Base-by-base conservation (phyloP, 2,888 invertebrate species). In the Cerceris ruficornis region DNA sequence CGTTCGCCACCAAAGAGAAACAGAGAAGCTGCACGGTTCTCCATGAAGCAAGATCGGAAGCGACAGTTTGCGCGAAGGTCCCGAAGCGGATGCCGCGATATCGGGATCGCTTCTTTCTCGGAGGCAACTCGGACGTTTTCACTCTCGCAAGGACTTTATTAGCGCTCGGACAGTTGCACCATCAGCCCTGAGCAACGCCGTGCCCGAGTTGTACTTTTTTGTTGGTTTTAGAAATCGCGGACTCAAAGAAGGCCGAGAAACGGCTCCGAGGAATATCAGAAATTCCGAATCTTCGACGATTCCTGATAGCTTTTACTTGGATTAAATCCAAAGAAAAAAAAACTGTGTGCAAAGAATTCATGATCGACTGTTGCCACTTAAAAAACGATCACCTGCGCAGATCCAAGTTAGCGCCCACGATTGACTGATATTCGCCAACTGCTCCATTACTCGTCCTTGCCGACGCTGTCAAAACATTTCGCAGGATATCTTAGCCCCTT, bases 221-320 rank as follows among this genome's bases (percentile, higher is more conserved):
- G 88, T 84, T 80, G 65, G 76, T 82, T 89, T 91, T 90, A 90
- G 91, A 92, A 91, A 91, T 91, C 91, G 86, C 28, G 2, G 85
- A 87, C 85, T 69, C 90, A 90, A 91, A 90, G 91, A 89, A 91
- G 86, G 77, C 79, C 78, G 77, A 81, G 71, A 71, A 66, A 80
- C 71, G 46, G 52, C 28, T 28, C 4, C 28, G 28, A 28, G 28
- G 28, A 28, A 28, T 28, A 28, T 28, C 28, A 28, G 28, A 28
- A 28, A 28, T 28, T 28, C 4, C 28, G 28, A 28, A 28, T 28
- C 4, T 28, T 2, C 4, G 28, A 28, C 28, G 28, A 28, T 28
- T 28, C 28, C 28, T 28, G 28, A 2, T 28, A 28, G 2, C 2
- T 28, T 28, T 28, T 28, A n/a, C n/a, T n/a, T n/a, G n/a, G n/a